These are phyloP conservation scores for Vireo griseus DNA, from an alignment of 2,797 vertebrate genomes.

Conservation along the genomic window DNA sequence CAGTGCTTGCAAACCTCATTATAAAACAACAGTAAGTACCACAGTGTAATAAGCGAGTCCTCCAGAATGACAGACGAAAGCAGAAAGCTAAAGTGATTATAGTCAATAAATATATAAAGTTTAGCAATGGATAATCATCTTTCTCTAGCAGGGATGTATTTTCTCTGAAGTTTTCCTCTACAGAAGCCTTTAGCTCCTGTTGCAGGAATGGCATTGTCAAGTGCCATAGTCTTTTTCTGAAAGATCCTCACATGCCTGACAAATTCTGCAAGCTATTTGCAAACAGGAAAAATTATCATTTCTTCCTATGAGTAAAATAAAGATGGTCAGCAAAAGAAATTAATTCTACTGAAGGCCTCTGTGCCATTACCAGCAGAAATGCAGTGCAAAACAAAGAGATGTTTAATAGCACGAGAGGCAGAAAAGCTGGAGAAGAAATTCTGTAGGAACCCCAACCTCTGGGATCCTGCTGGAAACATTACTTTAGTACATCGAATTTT, in stretches of 20 bases:
- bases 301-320: background rate
- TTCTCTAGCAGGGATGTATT: background rate
- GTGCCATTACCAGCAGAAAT: background rate
- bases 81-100: background rate
- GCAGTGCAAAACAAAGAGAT: background rate
- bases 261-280: background rate
- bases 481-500: background rate
- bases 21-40: background rate
- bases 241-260: background rate
- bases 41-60: background rate
- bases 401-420: background rate
- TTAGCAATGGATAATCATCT: background rate
- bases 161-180: background rate
- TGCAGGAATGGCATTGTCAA: background rate
- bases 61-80: background rate
- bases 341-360: background rate
- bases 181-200: background rate
- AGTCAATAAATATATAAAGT: background rate
- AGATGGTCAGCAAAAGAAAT: background rate
- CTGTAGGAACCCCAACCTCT: background rate
- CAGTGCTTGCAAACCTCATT: background rate
- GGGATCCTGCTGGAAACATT: background rate
- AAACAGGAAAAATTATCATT: background rate
- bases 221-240: background rate
- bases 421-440: background rate